A percentile compares a stretch with the other conserved stretches of the same genome.
Conservation (phyloP, 1,140 invertebrate genomes). For the Hypothenemus hampei region DNA sequence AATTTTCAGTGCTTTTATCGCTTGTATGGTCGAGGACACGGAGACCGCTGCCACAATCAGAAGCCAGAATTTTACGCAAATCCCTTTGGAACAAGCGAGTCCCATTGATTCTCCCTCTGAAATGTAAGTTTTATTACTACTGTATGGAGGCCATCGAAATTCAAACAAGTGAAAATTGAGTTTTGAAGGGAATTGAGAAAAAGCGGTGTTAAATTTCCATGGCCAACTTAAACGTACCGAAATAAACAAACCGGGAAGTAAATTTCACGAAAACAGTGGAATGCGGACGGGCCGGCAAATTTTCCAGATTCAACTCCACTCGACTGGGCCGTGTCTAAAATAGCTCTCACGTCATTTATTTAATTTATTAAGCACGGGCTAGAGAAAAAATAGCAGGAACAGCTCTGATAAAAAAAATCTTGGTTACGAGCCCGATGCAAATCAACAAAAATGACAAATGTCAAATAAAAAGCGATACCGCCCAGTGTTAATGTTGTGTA, state of each 20-base stretch:
- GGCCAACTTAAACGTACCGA: neutral
- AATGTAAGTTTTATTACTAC: neutral
- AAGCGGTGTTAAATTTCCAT: neutral
- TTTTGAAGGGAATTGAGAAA: neutral
- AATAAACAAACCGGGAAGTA: neutral
- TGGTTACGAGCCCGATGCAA: neutral
- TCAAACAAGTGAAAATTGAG: neutral
- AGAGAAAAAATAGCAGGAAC: neutral
- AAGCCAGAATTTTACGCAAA: neutral
- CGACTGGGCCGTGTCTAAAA: too few relatives aligned
- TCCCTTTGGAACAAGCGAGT: neutral
- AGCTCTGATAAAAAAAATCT: constrained; percentile 1
- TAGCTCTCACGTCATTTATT: too few relatives aligned
- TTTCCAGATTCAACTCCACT: neutral
- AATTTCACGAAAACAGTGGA: neutral
- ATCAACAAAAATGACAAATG: neutral
- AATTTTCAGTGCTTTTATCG: constrained; percentile 1
- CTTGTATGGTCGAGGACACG: neutral
- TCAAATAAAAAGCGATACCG: neutral
- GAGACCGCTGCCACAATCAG: neutral
- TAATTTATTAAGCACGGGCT: neutral
- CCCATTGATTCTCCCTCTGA: neutral
- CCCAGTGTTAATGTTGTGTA: neutral
- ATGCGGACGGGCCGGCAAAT: neutral
- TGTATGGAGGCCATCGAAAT: neutral